Evolutionary conservation across 2,888 invertebrate genomes (phyloP), one percentile per base, ranked within the genome.

Genomic region (Netelia virgata): DNA sequence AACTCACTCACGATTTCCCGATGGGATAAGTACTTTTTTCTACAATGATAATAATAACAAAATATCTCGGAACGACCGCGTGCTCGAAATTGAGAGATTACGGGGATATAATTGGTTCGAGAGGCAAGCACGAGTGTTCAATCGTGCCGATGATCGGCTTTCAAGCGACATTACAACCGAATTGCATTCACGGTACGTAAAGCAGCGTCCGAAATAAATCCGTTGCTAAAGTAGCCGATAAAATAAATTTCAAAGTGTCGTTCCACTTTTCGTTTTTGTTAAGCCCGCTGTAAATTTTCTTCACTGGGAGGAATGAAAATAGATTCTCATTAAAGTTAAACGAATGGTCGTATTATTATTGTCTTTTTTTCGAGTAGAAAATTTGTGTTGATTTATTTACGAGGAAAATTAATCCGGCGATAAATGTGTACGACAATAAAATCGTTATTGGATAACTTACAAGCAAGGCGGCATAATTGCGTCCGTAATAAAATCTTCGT

Each of bases 101-200:
- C 18, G 11, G 66, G 18, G 20, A 47, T 69, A 74, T 70, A 78
- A 74, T 66, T 83, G 55, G 57, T 64, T 64, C 63, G 69, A 79
- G 68, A 74, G 66, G 16, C 61, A 47, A 8, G 43, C 11, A 14
- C 53, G 55, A 66, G 23, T 64, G 18, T 18, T 77, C 77, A 68
- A 61, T 82, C 36, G 69, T 50, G 10, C 61, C 55, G 63, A 75
- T 79, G n/a, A 83, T 83, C 74, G 74, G 50, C 74, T 70, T 69
- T 50, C 20, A 10, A 41, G n/a, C 69, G 23, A 64, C 57, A 73
- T 69, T 50, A 14, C 6, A 55, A 14, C 11, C 63, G 36, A 20
- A 53, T 69, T 41, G 36, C 36, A 10, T 53, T 53, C 14, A 47
- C 18, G 14, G 36, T 36, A 36, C 36, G 36, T 36, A 36, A 36